Base-by-base conservation (phyloP, 2,797 vertebrate species). In the Sebastes melanostomus region DNA sequence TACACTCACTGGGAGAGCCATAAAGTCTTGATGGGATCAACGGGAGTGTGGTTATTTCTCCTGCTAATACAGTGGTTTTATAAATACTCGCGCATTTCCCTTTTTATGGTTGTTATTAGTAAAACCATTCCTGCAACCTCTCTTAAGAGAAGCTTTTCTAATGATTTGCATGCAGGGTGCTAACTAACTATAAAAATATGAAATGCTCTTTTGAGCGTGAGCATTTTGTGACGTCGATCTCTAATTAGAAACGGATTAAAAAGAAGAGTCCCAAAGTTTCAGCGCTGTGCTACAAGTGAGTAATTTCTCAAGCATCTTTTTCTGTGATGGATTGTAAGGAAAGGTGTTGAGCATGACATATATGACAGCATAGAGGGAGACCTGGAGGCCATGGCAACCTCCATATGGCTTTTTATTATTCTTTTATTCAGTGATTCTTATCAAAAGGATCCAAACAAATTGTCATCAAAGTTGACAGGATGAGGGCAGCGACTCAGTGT, bases 371-470 rank as follows among this genome's bases (percentile, higher is more conserved):
- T 6, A 32, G 24, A 75, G 36, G 69, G 30, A 73, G 61, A 77
- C 30, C 67, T 30, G 38, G 10, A 79, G 80, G 77, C 58, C 67
- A 42, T 9, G 12, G 25, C 22, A 62, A 72, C 55, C 70, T 81
- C 59, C 50, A 54, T 66, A 20, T 79, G 16, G 74, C 75, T 59
- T 63, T 52, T 22, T 46, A 50, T 83, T 36, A 18, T 67, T 78
- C 20, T 60, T 80, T 84, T 67, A 72, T 68, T 82, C 59, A 32
- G 56, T 9, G 34, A 3, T 34, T 74, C 46, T 69, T 83, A 29
- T 89, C 74, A 77, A 79, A 81, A 75, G 20, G 14, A 72, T 65
- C 36, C 58, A 78, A 84, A 75, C 34, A 77, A 65, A 78, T 10
- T 66, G 59, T 72, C 27, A 71, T 80, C 59, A 50, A 13, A 72